Evolutionary conservation across 2,113 vertebrate genomes (phyloP).

Genomic region (Montifringilla adamsi): DNA sequence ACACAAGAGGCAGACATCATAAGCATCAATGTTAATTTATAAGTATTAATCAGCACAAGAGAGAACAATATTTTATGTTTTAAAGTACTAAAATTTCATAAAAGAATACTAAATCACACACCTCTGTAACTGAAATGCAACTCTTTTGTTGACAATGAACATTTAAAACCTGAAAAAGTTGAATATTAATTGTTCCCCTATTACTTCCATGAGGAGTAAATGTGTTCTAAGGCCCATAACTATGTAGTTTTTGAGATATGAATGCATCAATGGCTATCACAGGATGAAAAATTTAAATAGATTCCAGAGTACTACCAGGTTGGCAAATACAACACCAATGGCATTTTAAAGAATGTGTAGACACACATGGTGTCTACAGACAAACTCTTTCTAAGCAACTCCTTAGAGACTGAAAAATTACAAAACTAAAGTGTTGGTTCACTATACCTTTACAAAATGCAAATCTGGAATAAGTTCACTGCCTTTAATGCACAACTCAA

Average conservation of each 20-base stretch:
- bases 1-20: fast-evolving
- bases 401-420: background rate
- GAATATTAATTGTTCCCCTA: background rate
- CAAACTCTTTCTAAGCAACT: background rate
- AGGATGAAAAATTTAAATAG: background rate
- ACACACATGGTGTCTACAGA: background rate
- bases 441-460: background rate
- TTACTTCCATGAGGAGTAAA: background rate
- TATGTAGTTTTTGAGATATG: background rate
- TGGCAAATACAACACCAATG: background rate
- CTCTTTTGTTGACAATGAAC: background rate
- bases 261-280: background rate
- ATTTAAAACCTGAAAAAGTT: background rate
- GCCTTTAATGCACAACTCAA: background rate
- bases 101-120: background rate
- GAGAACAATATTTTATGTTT: background rate
- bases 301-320: background rate
- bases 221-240: background rate
- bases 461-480: background rate
- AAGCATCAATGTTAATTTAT: background rate
- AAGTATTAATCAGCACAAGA: background rate
- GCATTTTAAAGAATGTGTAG: background rate
- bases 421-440: background rate
- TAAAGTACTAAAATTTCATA: background rate
- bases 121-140: background rate